phyloP scores from a whole-genome alignment of 1,140 invertebrate species.

The Drosophila elegans region DNA sequence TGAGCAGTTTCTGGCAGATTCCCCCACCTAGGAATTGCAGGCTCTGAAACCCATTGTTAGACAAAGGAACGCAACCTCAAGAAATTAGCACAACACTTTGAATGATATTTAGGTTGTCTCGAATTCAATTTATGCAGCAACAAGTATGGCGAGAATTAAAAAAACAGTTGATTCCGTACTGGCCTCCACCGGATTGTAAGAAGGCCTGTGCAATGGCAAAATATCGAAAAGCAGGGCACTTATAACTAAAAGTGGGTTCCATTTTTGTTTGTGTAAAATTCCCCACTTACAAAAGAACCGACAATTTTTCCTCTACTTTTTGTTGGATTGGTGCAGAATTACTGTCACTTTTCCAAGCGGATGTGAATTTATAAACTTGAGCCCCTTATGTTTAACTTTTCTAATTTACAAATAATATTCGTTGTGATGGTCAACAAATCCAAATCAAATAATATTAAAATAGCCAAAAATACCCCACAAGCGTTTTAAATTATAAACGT shows the following conservation, averaged over 20 bases:
- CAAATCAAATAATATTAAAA: no score
- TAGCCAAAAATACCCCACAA: no score
- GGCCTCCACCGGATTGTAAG: conserved; percentile 3
- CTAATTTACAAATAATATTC: no score
- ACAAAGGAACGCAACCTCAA: conserved; percentile 1
- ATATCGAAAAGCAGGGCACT: not conserved
- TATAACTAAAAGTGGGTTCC: conserved; percentile 5
- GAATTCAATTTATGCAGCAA: conserved; percentile 5
- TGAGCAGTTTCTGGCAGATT: not conserved
- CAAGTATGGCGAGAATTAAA: conserved; percentile 5
- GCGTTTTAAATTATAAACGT: no score
- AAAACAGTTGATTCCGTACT: conserved; percentile 3
- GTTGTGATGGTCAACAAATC: no score
- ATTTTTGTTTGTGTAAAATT: not conserved
- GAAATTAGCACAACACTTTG: not conserved
- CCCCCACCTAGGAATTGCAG: not conserved
- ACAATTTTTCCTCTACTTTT: not conserved
- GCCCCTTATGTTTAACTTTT: not conserved
- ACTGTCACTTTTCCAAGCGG: no score
- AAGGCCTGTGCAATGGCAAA: conserved; percentile 4
- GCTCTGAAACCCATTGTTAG: not conserved
- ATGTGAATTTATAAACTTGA: not conserved
- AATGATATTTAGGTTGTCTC: no score
- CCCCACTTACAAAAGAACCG: conserved; percentile 1
- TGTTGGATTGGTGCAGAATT: no score